Conservation (phyloP, 2,797 vertebrate genomes). For the Heliangelus exortis region DNA sequence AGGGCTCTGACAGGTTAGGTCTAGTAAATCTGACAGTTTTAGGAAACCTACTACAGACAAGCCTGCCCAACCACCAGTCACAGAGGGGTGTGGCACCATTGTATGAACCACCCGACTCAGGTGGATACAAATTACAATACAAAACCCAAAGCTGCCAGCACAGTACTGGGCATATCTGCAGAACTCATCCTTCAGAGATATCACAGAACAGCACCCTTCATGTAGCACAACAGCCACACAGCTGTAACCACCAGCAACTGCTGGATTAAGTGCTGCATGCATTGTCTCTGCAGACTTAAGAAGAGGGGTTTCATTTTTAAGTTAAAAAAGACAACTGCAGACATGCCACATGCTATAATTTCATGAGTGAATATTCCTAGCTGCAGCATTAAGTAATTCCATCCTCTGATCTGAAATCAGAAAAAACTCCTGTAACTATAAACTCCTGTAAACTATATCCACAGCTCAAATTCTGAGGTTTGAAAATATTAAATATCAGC, state of each 20-base stretch:
- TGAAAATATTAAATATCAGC: not conserved
- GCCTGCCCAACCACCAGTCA: not conserved
- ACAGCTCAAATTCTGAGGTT: not conserved
- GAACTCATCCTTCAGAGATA: not conserved
- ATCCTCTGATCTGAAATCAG: not conserved
- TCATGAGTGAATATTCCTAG: not conserved
- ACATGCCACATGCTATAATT: not conserved
- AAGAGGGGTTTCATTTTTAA: not conserved
- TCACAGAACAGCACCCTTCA: not conserved
- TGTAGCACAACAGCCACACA: not conserved
- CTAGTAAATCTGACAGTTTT: not conserved
- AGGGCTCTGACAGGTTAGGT: not conserved
- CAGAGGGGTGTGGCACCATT: fast-evolving
- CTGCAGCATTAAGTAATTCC: not conserved
- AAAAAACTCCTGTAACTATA: not conserved
- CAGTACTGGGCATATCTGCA: not conserved
- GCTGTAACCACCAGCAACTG: not conserved
- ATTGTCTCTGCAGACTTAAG: not conserved
- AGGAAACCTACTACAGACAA: not conserved
- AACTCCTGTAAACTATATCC: not conserved
- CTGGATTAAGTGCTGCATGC: not conserved
- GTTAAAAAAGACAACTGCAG: not conserved
- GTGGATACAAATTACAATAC: fast-evolving
- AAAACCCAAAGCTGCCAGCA: not conserved
- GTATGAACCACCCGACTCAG: not conserved